phyloP scores from a whole-genome alignment of 2,113 vertebrate species.

The Crotalus horridus region DNA sequence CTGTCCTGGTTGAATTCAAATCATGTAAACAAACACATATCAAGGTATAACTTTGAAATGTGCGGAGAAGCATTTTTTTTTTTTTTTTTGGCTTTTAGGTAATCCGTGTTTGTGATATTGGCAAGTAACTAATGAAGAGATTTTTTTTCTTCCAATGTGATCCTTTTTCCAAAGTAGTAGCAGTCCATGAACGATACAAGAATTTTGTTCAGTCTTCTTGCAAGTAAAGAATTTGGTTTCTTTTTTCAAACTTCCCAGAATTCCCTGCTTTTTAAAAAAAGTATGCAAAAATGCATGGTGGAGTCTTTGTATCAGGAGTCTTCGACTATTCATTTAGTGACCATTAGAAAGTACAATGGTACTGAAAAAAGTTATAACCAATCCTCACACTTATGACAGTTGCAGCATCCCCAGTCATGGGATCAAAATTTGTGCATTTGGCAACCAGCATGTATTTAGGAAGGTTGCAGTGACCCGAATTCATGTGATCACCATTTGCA shows the following conservation, averaged over 20 bases:
- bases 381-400: too few relatives aligned
- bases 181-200: not conserved
- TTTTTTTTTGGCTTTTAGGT: not conserved
- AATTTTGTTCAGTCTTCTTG: not conserved
- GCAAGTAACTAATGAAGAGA: not conserved
- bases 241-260: not conserved
- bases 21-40: not conserved
- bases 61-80: not conserved
- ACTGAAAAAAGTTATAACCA: too few relatives aligned
- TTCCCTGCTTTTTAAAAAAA: not conserved
- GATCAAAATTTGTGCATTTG: too few relatives aligned
- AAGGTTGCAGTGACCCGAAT: too few relatives aligned
- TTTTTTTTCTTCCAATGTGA: not conserved
- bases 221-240: not conserved
- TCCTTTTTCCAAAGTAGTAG: not conserved
- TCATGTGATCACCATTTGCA: too few relatives aligned
- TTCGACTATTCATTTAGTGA: too few relatives aligned
- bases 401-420: too few relatives aligned
- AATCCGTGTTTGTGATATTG: not conserved
- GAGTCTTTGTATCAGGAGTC: too few relatives aligned
- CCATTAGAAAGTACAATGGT: too few relatives aligned
- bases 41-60: not conserved
- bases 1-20: not conserved
- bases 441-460: too few relatives aligned
- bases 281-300: not conserved